phyloP scores from a whole-genome alignment of 2,888 invertebrate genomes.

The Rhingia campestris region DNA sequence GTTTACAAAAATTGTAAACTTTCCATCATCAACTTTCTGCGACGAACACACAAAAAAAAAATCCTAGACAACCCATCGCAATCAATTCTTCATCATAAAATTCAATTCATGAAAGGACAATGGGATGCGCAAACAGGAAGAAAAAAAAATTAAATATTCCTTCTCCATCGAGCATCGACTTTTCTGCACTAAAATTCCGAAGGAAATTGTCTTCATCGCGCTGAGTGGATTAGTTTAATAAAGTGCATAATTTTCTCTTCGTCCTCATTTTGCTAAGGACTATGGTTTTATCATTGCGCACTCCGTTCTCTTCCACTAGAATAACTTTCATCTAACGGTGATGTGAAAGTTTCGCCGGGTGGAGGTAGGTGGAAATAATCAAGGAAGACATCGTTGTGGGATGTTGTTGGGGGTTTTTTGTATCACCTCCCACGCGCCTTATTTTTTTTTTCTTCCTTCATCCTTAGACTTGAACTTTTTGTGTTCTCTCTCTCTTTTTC shows the following conservation, averaged over 20 bases:
- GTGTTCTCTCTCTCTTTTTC: slow-evolving; percentile 30
- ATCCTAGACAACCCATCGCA: slow-evolving; percentile 16
- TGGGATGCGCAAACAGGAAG: background rate
- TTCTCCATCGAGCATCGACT: background rate
- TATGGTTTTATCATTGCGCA: slow-evolving; percentile 45
- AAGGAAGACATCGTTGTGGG: slow-evolving; percentile 55
- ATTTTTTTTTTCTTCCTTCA: slow-evolving; percentile 4
- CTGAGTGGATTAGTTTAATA: slow-evolving; percentile 74
- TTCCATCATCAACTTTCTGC: slow-evolving; percentile 22
- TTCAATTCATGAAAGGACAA: slow-evolving; percentile 33
- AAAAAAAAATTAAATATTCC: background rate
- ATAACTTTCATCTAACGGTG: slow-evolving; percentile 43
- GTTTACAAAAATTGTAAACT: slow-evolving; percentile 6
- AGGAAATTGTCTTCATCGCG: slow-evolving; percentile 54
- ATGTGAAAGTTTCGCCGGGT: slow-evolving; percentile 11
- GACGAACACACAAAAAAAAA: background rate
- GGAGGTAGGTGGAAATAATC: slow-evolving; percentile 45
- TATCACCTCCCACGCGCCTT: background rate
- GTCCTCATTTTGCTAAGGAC: slow-evolving; percentile 64
- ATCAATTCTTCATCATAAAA: slow-evolving; percentile 53
- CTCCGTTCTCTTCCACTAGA: slow-evolving; percentile 47
- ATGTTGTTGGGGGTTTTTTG: slow-evolving; percentile 2
- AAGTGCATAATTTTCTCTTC: slow-evolving; percentile 68
- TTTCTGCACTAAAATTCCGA: slow-evolving; percentile 7
- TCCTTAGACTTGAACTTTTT: no score